These are phyloP conservation scores for Ochotona princeps DNA, from an alignment of 2,113 vertebrate genomes.

Conservation along the genomic window DNA sequence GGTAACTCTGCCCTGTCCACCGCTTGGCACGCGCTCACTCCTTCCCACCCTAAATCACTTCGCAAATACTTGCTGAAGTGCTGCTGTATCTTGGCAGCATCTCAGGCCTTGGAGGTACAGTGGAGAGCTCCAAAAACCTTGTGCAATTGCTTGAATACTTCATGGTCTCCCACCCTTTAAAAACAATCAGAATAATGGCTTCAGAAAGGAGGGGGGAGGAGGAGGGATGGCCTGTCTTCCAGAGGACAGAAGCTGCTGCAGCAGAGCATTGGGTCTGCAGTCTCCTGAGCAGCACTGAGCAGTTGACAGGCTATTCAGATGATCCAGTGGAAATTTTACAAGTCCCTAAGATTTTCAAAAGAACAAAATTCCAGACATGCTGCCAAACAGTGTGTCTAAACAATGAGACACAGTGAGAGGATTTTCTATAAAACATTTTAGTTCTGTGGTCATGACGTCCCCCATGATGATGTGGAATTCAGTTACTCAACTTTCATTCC, in stretches of 20 bases:
- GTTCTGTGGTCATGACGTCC: constrained; percentile 42
- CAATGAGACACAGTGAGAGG: constrained; percentile 1
- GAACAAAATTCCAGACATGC: constrained; percentile 31
- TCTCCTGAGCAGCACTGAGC: not conserved
- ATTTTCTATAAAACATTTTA: constrained; percentile 42
- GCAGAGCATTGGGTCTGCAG: not conserved
- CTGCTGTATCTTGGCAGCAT: not conserved
- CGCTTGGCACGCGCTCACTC: not conserved
- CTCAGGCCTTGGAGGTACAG: not conserved
- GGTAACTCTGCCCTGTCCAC: not conserved
- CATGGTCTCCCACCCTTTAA: not conserved
- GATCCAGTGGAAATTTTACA: not conserved
- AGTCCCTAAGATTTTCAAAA: not conserved
- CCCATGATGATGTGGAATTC: constrained; percentile 41
- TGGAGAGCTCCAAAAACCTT: not conserved
- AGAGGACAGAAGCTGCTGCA: not conserved
- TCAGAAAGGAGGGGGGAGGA: not conserved
- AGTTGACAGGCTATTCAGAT: not conserved
- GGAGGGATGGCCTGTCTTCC: not conserved
- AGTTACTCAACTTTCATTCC: constrained; percentile 39
- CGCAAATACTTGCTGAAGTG: not conserved
- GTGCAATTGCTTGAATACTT: not conserved
- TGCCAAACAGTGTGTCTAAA: constrained; percentile 49
- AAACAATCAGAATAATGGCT: not conserved
- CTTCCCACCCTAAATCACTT: not conserved